Evolutionary conservation across 2,797 vertebrate species (phyloP).

Genomic region (Notolabrus celidotus): DNA sequence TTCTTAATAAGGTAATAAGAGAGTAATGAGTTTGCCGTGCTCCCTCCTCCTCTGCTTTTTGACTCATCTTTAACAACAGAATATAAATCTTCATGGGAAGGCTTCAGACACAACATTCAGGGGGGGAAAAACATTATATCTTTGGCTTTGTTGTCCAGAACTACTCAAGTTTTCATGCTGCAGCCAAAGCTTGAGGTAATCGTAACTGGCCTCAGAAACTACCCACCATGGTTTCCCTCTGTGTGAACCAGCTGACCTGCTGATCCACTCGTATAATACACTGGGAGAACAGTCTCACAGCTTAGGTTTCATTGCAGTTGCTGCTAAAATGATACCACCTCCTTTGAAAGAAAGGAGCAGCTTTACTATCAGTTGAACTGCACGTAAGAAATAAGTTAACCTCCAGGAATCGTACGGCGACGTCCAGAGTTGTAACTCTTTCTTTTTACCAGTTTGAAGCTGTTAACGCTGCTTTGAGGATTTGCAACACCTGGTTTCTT

Average conservation of each 20-base stretch:
- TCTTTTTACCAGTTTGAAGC: no score
- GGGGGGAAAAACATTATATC: not conserved
- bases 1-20: no score
- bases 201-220: conserved; percentile 9
- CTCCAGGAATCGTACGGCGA: not conserved
- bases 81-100: not conserved
- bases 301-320: conserved; percentile 53
- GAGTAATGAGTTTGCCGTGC: not conserved
- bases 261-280: not conserved
- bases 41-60: conserved; percentile 1
- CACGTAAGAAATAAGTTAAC: not conserved
- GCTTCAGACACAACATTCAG: conserved; percentile 4
- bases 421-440: no score
- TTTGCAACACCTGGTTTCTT: not conserved
- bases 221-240: not conserved
- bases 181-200: conserved; percentile 20
- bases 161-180: conserved; percentile 11
- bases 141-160: conserved; percentile 1
- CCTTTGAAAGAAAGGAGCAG: conserved; percentile 11
- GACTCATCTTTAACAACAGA: not conserved
- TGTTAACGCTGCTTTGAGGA: not conserved
- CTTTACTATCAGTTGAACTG: not conserved
- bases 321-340: conserved; percentile 40
- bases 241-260: conserved; percentile 27
- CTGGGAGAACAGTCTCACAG: conserved; percentile 23